Base-by-base conservation (phyloP, 1,140 invertebrate genomes). In the Vanessa atalanta region DNA sequence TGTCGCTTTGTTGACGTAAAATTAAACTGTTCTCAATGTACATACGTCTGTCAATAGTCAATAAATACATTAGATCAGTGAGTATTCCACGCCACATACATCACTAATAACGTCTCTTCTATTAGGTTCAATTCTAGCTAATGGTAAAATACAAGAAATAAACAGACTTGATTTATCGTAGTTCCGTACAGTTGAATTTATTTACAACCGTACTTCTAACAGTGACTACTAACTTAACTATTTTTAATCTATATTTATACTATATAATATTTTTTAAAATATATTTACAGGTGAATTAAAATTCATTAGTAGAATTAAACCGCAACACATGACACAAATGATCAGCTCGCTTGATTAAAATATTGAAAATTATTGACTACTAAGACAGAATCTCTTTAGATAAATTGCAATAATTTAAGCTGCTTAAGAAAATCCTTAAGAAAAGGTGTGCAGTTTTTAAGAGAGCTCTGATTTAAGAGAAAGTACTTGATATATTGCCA, bases 401-500 rank as follows among this genome's bases (percentile, higher is more conserved):
- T 31, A 31, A 31, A 31, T 31, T 31, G 26, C 26, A 3, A 31
- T 6, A 8, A 13, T 64, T 64, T 43, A 64, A 43, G 43, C 13
- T 9, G 37, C 63, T 48, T 8, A 48, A 48, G 57, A 26, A 57
- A 68, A 61, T 60, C 37, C 55, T 20, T 23, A 64, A 47, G 63
- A 70, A 20, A 43, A 61, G 31, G 37, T 55, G 23, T 57, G 53
- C n/a, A 65, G 53, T 57, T 57, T 47, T 67, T 68, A 68, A 73
- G 47, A 68, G 65, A 60, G 51, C 37, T 64, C 64, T 51, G 65
- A 72, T 78, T 70, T 71, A 65, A 75, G 66, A 82, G 87, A 90
- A 86, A 90, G 87, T 88, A 72, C 72, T 87, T 92, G 90, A 88
- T 82, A 68, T 61, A 63, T 63, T 65, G 86, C 88, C 90, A 92